A percentile compares a stretch with the other conserved stretches of the same genome.
phyloP scores from a whole-genome alignment of 2,888 invertebrate genomes.

The Apoderus coryli region DNA sequence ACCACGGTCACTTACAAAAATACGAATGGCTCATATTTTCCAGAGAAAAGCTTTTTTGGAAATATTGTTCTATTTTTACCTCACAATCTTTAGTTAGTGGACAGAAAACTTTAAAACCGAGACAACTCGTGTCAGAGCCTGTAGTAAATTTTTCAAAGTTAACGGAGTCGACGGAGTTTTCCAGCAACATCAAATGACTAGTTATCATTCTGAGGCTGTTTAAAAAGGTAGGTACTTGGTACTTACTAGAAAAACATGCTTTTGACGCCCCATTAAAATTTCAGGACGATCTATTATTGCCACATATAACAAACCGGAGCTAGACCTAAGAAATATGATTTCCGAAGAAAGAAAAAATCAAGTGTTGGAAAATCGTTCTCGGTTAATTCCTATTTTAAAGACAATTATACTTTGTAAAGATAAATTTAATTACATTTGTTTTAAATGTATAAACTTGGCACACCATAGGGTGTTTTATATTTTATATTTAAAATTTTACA shows the following conservation, averaged over 20 bases:
- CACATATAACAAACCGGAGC: constrained; percentile 6
- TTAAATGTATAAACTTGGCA: no score
- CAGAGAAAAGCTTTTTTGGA: constrained; percentile 1
- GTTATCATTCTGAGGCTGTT: constrained; percentile 1
- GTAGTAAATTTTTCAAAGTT: constrained; percentile 1
- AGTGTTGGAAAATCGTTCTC: constrained; percentile 2
- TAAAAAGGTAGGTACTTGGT: constrained; percentile 1
- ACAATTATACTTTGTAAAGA: no score
- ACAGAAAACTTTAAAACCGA: not conserved
- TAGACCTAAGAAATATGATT: constrained; percentile 8
- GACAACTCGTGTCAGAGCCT: not conserved
- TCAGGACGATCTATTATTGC: constrained; percentile 5
- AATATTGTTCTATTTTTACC: not conserved
- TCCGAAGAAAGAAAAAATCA: constrained; percentile 6
- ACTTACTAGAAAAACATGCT: not conserved
- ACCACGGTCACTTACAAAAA: constrained; percentile 2
- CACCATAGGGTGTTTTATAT: no score
- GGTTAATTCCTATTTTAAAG: constrained; percentile 1
- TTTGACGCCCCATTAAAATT: constrained; percentile 3
- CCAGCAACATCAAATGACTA: not conserved
- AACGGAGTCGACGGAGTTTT: constrained; percentile 1
- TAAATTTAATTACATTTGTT: no score
- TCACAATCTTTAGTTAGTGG: not conserved
- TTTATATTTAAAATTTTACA: no score
- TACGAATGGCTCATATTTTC: constrained; percentile 1